Evolutionary conservation across 2,797 vertebrate species (phyloP).

Genomic region (Psittacula derbiana): DNA sequence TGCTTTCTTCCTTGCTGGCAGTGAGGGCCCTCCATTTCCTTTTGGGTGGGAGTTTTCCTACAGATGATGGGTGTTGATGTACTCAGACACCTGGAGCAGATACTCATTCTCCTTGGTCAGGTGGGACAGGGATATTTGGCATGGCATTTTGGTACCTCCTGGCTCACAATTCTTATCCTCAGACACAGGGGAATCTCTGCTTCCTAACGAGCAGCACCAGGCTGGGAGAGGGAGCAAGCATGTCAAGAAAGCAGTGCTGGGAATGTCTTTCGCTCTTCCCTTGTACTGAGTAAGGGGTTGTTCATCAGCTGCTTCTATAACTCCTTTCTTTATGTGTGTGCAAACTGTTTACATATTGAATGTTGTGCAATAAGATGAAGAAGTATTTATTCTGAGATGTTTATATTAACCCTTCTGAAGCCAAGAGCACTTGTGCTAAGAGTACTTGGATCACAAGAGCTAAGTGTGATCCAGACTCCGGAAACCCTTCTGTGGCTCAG

Average conservation of each 20-base stretch:
- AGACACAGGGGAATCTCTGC: background rate
- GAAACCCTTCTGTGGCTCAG: background rate
- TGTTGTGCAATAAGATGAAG: background rate
- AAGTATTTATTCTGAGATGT: background rate
- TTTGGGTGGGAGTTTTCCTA: background rate
- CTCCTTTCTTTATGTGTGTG: background rate
- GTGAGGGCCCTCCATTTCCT: background rate
- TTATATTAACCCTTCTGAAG: background rate
- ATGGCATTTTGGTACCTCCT: background rate
- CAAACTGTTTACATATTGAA: background rate
- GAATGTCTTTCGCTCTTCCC: background rate
- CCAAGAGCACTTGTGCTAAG: background rate
- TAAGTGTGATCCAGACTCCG: background rate
- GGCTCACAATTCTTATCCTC: background rate
- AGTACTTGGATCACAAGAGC: background rate
- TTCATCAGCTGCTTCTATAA: background rate
- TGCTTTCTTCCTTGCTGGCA: background rate
- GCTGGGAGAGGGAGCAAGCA: background rate
- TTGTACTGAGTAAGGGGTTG: background rate
- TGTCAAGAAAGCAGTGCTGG: background rate
- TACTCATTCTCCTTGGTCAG: background rate
- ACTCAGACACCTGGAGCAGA: background rate
- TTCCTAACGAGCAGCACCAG: background rate
- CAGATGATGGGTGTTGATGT: background rate
- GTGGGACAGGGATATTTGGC: background rate